Evolutionary conservation across 2,113 vertebrate species (phyloP).

Genomic region (Vanacampus margaritifer): DNA sequence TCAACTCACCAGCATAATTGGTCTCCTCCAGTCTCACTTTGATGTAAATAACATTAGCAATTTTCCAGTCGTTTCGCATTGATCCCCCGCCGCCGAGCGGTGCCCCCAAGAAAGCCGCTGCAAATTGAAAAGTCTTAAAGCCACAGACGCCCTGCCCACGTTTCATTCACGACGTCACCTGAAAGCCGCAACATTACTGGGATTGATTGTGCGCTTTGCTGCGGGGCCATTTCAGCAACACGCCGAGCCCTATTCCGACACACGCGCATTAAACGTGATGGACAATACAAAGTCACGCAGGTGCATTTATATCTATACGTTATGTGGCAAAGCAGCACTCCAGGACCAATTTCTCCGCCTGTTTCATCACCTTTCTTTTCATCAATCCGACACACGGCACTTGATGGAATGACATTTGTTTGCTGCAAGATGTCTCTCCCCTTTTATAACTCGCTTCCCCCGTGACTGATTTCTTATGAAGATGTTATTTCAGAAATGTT

Average conservation of each 20-base stretch:
- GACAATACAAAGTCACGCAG: constrained; percentile 7
- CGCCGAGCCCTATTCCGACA: constrained; percentile 16
- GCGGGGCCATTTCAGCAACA: constrained; percentile 38
- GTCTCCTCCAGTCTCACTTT: constrained; percentile 63
- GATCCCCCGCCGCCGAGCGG: constrained; percentile 53
- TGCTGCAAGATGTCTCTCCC: constrained; percentile 7
- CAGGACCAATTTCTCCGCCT: constrained; percentile 15
- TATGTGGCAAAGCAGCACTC: constrained; percentile 25
- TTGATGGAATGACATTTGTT: constrained; percentile 31
- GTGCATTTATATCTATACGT: constrained; percentile 19
- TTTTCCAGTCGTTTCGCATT: constrained; percentile 64
- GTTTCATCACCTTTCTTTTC: constrained; percentile 25
- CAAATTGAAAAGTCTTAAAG: constrained; percentile 59
- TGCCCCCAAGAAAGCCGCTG: constrained; percentile 48
- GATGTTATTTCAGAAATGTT: background rate
- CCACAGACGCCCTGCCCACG: constrained; percentile 42
- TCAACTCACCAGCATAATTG: constrained; percentile 61
- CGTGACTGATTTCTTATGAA: constrained; percentile 11
- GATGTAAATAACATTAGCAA: constrained; percentile 69
- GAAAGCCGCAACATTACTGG: constrained; percentile 52
- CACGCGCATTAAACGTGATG: constrained; percentile 19
- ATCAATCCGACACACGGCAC: constrained; percentile 5
- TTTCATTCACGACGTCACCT: constrained; percentile 54
- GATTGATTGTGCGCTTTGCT: constrained; percentile 51
- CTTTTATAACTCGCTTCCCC: constrained; percentile 9